Percentiles rank a stretch among this genome's conserved stretches.
These are phyloP conservation scores for Glaucidium brasilianum DNA, from an alignment of 2,113 vertebrate species.

Conservation along the genomic window DNA sequence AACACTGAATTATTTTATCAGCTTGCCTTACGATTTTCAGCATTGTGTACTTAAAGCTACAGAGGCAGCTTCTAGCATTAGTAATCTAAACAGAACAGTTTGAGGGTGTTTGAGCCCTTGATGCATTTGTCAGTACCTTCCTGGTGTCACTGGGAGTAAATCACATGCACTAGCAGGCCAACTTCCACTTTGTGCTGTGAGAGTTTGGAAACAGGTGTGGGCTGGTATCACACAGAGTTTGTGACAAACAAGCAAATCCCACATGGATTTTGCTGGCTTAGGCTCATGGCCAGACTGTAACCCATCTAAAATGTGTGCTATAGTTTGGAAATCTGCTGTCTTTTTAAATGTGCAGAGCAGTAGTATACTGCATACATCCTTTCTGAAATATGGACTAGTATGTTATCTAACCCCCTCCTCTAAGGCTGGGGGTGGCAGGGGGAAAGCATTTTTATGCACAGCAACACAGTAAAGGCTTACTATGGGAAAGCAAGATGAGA, in stretches of 20 bases:
- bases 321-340: not conserved
- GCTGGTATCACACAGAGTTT: not conserved
- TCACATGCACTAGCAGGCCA: not conserved
- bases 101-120: not conserved
- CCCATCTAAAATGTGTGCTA: not conserved
- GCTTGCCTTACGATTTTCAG: not conserved
- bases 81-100: not conserved
- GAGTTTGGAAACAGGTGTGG: not conserved
- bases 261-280: not conserved
- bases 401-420: not conserved
- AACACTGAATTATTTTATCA: not conserved
- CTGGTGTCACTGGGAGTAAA: not conserved
- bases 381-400: not conserved
- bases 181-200: not conserved
- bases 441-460: not conserved
- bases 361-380: not conserved
- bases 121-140: not conserved
- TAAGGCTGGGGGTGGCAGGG: fast-evolving
- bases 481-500: not conserved
- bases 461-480: not conserved
- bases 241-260: not conserved
- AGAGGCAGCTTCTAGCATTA: not conserved
- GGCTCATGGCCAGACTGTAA: not conserved
- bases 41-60: not conserved
- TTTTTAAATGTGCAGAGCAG: not conserved